Base-by-base conservation (phyloP, 2,113 vertebrate species). In the Melierax canorus region DNA sequence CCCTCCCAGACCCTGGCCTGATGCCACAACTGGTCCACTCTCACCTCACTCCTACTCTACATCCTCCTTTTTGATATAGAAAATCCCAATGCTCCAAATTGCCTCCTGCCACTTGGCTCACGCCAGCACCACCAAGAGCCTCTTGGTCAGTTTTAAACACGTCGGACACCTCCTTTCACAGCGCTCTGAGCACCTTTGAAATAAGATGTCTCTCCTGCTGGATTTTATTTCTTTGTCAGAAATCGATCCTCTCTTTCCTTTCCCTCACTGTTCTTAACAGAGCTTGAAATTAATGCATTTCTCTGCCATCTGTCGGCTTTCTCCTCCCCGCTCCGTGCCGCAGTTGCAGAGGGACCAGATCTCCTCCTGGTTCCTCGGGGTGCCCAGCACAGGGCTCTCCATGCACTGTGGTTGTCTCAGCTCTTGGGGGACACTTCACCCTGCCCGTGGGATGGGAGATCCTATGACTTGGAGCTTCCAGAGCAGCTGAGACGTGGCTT, bases 121-220 rank as follows among this genome's bases (percentile, higher is more conserved):
- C 0, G 1, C 46, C 63, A 77, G 58, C 71, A 15, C 85, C 68
- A 20, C 22, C 9, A 4, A 30, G 50, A 84, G 10, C 30, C 30
- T 48, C 85, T 39, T 9, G 53, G 17, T n/a, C 51, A 16, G 7
- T 34, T 43, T 48, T 22, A 38, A 59, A 20, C 62, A 21, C 1
- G 0, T 13, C 5, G 0, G 23, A 6, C n/a, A 20, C 22, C 53
- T 91, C 32, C 30, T 59, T 68, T 36, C 36, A 63, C 38, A 72
- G 45, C 2, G 0, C n/a, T 45, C 62, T 22, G 55, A 77, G 46
- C 19, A 19, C 3, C 16, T n/a, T 7, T 26, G 56, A 91, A 87
- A 62, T 87, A 78, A 95, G 94, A 95, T 41, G 41, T 86, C 68
- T 67, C 68, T 85, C 59, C 73, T 67, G 51, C 27, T 81, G 84